Percentiles rank a stretch among this genome's conserved stretches.
Conservation (phyloP, 2,113 vertebrate species). For the Raja brachyura region DNA sequence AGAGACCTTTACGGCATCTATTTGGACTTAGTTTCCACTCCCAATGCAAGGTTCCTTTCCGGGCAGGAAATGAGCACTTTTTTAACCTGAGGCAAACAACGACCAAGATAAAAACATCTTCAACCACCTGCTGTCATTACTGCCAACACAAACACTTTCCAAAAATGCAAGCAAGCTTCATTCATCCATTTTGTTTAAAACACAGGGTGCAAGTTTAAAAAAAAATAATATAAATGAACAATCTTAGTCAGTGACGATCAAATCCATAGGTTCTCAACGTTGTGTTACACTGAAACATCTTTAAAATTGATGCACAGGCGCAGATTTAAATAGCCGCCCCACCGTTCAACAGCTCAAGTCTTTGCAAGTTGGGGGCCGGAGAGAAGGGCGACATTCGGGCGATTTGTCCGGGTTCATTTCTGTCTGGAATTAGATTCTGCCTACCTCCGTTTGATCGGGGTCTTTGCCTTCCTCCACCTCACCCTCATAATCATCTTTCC, state of each 20-base stretch:
- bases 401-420: constrained; percentile 47
- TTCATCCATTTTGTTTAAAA: not conserved
- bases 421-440: constrained; percentile 20
- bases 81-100: constrained; percentile 31
- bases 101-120: constrained; percentile 32
- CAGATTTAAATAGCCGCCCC: not conserved
- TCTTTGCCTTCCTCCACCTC: constrained; percentile 53
- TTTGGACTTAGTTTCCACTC: constrained; percentile 23
- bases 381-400: accelerated
- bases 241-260: too few relatives aligned
- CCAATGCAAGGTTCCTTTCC: constrained; percentile 28
- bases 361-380: not conserved
- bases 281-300: not conserved
- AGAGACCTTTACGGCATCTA: constrained; percentile 24
- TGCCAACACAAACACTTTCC: not conserved
- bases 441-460: constrained; percentile 46
- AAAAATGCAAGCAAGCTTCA: not conserved
- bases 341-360: not conserved
- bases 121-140: constrained; percentile 2
- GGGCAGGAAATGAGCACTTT: constrained; percentile 27
- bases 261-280: not conserved
- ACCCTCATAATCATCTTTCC: constrained; percentile 49
- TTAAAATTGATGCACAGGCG: not conserved
- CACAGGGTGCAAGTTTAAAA: not conserved
- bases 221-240: not conserved